These are phyloP conservation scores for Drosophila vallismaia DNA, from an alignment of 2,888 invertebrate genomes.

Conservation along the genomic window DNA sequence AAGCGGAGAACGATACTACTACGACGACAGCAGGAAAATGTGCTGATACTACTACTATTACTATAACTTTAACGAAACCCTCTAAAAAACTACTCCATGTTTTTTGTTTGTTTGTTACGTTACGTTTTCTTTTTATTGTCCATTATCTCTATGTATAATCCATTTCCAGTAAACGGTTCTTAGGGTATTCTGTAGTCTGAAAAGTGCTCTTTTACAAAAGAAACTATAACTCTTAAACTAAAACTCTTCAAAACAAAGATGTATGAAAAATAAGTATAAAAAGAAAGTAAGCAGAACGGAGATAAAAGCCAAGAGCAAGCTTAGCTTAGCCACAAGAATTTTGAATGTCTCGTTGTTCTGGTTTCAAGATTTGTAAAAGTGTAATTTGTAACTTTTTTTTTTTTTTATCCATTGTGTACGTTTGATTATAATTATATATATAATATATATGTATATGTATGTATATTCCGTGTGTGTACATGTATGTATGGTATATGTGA, in stretches of 20 bases:
- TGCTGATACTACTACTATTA: slow-evolving; percentile 13
- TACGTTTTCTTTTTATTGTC: slow-evolving; percentile 35
- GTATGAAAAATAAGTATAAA: slow-evolving; percentile 2
- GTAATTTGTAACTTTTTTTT: slow-evolving; percentile 21
- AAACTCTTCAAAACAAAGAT: slow-evolving; percentile 1
- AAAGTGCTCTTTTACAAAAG: slow-evolving; percentile 56
- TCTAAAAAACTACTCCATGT: slow-evolving; percentile 13
- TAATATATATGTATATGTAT: slow-evolving; percentile 1
- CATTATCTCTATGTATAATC: slow-evolving; percentile 47
- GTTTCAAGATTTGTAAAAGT: slow-evolving; percentile 17
- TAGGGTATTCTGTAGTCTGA: slow-evolving; percentile 65
- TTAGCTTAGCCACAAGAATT: slow-evolving; percentile 31
- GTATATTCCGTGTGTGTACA: slow-evolving; percentile 27
- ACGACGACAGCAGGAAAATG: slow-evolving; percentile 12
- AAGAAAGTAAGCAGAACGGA: slow-evolving; percentile 7
- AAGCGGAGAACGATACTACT: slow-evolving; percentile 22
- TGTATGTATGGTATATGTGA: slow-evolving; percentile 29
- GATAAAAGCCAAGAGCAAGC: slow-evolving; percentile 36
- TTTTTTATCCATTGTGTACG: slow-evolving; percentile 15
- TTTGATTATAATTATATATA: slow-evolving; percentile 25
- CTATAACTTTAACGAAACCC: slow-evolving; percentile 15
- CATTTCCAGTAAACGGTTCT: slow-evolving; percentile 67
- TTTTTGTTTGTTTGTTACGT: slow-evolving; percentile 12
- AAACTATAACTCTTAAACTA: slow-evolving; percentile 30
- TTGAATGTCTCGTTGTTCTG: slow-evolving; percentile 17